Conservation (phyloP, 1,140 invertebrate genomes). For the Rhopalosiphum maidis region DNA sequence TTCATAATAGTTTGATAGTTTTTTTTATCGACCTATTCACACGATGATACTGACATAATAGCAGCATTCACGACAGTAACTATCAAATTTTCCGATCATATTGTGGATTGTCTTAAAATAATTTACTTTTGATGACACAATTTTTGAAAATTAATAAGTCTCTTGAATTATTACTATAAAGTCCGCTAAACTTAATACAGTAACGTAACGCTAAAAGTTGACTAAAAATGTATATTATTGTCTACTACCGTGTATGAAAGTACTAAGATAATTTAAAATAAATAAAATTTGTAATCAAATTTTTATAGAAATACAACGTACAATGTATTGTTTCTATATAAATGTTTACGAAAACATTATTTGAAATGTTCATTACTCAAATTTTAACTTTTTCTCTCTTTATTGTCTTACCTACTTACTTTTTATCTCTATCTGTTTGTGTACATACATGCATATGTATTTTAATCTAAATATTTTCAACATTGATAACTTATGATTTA, state of each 20-base stretch:
- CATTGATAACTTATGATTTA: background rate
- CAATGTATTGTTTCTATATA: background rate
- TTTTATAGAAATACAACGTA: background rate
- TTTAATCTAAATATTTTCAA: background rate
- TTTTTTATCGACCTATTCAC: no score
- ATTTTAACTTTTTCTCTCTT: background rate
- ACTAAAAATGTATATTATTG: background rate
- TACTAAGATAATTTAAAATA: background rate
- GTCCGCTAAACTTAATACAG: no score
- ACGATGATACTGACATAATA: no score
- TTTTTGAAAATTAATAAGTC: background rate
- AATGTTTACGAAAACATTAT: conserved; percentile 8
- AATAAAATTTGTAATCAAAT: conserved; percentile 22
- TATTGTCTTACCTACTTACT: background rate
- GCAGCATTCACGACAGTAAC: background rate
- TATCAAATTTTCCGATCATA: background rate
- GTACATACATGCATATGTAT: background rate
- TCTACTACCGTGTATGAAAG: background rate
- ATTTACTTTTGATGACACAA: background rate
- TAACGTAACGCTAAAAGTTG: background rate
- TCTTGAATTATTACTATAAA: background rate
- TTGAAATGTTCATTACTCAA: background rate
- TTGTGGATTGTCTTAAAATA: background rate
- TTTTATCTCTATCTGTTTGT: background rate
- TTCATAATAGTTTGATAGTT: no score